Conservation (phyloP, 2,113 vertebrate genomes). For the Platysternon megacephalum region DNA sequence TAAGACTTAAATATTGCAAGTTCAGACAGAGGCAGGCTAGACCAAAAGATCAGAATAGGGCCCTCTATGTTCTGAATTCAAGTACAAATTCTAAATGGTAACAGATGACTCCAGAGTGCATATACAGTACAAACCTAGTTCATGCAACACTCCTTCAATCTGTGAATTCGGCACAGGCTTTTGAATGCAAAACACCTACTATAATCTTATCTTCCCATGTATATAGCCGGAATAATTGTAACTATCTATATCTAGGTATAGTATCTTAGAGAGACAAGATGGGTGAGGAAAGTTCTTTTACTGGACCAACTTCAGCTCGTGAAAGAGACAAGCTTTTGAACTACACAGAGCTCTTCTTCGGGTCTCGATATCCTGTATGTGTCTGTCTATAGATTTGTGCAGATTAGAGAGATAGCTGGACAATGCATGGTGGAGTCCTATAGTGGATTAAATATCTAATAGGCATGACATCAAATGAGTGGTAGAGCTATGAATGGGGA, state of each 20-base stretch:
- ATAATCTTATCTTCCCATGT: background rate
- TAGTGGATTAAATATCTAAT: background rate
- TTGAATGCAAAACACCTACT: background rate
- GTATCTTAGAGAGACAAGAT: background rate
- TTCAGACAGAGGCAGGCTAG: conserved; percentile 33
- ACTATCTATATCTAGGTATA: background rate
- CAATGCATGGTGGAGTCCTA: background rate
- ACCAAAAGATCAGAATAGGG: conserved; percentile 4
- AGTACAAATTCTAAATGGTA: conserved; percentile 28
- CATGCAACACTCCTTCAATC: background rate
- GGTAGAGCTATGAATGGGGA: background rate
- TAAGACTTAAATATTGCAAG: conserved; percentile 26
- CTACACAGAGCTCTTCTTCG: background rate
- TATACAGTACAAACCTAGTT: background rate
- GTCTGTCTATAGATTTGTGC: too few species aligned
- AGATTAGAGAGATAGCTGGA: background rate
- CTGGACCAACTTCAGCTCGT: too few species aligned
- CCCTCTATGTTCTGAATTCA: background rate
- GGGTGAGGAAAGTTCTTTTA: too few species aligned
- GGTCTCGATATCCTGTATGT: background rate
- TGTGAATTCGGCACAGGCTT: background rate
- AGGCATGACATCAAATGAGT: background rate
- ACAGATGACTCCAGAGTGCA: conserved; percentile 21
- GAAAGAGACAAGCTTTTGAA: too few species aligned
- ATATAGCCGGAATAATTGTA: background rate